Conservation (phyloP, 2,888 invertebrate genomes). For the Piscicola geometra region DNA sequence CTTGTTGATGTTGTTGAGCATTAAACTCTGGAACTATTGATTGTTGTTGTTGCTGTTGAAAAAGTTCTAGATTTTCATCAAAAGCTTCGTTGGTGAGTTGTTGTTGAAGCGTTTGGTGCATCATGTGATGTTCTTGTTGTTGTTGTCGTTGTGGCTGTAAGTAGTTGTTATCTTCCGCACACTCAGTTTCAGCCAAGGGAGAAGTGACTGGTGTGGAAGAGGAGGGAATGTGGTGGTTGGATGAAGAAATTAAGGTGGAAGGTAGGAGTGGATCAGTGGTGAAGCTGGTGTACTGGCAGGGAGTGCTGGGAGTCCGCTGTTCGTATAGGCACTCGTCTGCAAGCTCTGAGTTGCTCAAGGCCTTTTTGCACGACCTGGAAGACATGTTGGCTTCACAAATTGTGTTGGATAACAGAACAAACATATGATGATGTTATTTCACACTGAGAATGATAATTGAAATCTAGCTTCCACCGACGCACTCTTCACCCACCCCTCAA, state of each 20-base stretch:
- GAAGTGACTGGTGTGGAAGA: not conserved
- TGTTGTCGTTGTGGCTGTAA: slow-evolving; percentile 60
- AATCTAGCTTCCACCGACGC: too few relatives aligned
- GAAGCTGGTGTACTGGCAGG: not conserved
- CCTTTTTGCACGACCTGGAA: not conserved
- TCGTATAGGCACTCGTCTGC: not conserved
- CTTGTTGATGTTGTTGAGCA: slow-evolving; percentile 31
- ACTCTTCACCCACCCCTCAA: too few relatives aligned
- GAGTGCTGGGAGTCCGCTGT: not conserved
- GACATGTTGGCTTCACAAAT: too few relatives aligned
- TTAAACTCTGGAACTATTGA: not conserved
- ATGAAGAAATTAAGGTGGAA: too few relatives aligned
- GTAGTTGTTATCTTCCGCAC: slow-evolving; percentile 60
- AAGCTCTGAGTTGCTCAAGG: not conserved
- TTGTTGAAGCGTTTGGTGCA: slow-evolving; percentile 65
- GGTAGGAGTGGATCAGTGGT: not conserved
- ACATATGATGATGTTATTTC: too few relatives aligned
- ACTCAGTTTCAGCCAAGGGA: too few relatives aligned
- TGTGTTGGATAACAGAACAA: too few relatives aligned
- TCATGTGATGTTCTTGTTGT: slow-evolving; percentile 63
- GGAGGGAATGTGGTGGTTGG: slow-evolving; percentile 7
- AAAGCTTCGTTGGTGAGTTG: too few relatives aligned
- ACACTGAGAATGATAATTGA: too few relatives aligned
- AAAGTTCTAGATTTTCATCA: too few relatives aligned
- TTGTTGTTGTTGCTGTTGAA: slow-evolving; percentile 25